Percentiles rank a stretch among this genome's conserved stretches.
Conservation (phyloP, 2,888 invertebrate species). For the Trissoscelio sp. region DNA sequence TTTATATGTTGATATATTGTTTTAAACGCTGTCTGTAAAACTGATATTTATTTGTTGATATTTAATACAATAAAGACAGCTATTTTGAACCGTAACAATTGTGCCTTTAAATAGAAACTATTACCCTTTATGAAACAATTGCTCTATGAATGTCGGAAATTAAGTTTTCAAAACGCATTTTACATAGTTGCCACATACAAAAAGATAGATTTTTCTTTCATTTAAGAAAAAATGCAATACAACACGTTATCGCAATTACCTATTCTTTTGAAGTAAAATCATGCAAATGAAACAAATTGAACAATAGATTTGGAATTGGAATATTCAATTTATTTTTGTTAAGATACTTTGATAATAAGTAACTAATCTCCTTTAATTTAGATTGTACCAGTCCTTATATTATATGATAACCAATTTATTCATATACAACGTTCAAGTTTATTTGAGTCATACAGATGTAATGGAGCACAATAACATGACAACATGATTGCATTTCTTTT, state of each 20-base stretch:
- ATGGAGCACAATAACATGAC: slow-evolving; percentile 45
- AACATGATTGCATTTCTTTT: slow-evolving; percentile 34
- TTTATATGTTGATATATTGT: no score
- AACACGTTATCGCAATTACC: no score
- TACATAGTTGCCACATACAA: slow-evolving; percentile 30
- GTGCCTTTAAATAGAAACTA: slow-evolving; percentile 58
- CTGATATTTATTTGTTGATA: slow-evolving; percentile 21
- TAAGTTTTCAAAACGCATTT: slow-evolving; percentile 58
- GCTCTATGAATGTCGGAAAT: slow-evolving; percentile 56
- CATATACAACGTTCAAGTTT: slow-evolving; percentile 51
- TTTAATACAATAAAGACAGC: slow-evolving; percentile 31
- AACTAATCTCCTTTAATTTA: slow-evolving; percentile 16
- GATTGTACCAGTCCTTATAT: slow-evolving; percentile 4
- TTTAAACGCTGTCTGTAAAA: no score
- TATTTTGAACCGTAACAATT: slow-evolving; percentile 49
- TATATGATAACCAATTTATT: slow-evolving; percentile 60
- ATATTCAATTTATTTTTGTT: background rate
- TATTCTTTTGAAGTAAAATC: no score
- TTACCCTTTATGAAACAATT: slow-evolving; percentile 66
- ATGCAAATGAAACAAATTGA: no score
- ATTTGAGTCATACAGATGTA: slow-evolving; percentile 38
- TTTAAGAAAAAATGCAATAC: background rate
- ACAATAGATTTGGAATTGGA: background rate
- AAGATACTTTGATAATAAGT: slow-evolving; percentile 6
- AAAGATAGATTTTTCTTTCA: slow-evolving; percentile 13